These are phyloP conservation scores for Pocillopora verrucosa DNA, from an alignment of 64 coral and sea anemone species.

Conservation along the genomic window DNA sequence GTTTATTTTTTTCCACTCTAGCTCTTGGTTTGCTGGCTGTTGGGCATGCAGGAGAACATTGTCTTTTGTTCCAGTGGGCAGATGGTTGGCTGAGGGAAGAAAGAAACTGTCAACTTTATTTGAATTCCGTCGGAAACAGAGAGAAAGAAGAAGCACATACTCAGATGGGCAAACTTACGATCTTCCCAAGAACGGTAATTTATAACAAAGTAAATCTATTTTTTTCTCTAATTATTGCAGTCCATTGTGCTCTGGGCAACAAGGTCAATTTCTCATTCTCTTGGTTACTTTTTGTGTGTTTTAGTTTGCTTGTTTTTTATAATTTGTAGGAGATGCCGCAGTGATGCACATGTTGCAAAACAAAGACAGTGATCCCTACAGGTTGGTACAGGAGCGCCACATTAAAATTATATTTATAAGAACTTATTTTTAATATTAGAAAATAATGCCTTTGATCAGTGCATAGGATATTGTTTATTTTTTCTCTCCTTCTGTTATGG, in stretches of 20 bases:
- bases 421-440: too few species aligned
- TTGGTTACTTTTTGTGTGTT: not conserved
- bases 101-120: not conserved
- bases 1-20: not conserved
- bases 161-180: slow-evolving; percentile 44
- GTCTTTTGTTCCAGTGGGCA: not conserved
- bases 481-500: too few species aligned
- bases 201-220: too few species aligned
- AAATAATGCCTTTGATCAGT: too few species aligned
- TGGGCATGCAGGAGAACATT: not conserved
- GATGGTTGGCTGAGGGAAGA: not conserved
- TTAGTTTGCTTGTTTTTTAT: not conserved
- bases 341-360: slow-evolving; percentile 67
- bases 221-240: too few species aligned
- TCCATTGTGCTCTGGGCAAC: too few species aligned
- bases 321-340: slow-evolving; percentile 63
- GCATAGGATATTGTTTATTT: too few species aligned
- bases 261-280: not conserved
- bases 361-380: slow-evolving; percentile 76
- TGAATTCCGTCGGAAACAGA: not conserved
- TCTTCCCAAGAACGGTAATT: slow-evolving; percentile 50
- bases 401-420: not conserved
- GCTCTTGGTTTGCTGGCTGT: not conserved
- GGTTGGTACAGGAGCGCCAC: slow-evolving; percentile 20
- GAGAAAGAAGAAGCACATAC: not conserved